These are phyloP conservation scores for Gopherus flavomarginatus DNA, from an alignment of 2,113 vertebrate genomes.

Conservation along the genomic window DNA sequence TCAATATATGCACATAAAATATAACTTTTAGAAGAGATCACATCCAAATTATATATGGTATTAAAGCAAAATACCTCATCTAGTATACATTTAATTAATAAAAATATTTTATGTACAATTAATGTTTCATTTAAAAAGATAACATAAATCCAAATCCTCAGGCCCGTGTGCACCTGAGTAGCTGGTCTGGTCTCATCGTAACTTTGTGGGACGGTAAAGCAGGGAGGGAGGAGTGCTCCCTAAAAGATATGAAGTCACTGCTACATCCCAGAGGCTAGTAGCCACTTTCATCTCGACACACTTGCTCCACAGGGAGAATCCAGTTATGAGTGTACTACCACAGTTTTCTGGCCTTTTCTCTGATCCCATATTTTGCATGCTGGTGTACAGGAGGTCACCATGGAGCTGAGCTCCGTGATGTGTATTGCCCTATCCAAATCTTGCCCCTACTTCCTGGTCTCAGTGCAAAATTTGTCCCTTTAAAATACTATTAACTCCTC, in stretches of 20 bases:
- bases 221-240: not conserved
- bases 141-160: not conserved
- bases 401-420: accelerated
- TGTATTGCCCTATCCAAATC: accelerated
- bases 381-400: not conserved
- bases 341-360: not conserved
- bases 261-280: not conserved
- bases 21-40: not conserved
- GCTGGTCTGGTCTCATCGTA: not conserved
- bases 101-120: not conserved
- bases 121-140: not conserved
- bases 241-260: not conserved
- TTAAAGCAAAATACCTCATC: constrained; percentile 3
- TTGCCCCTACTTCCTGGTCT: not conserved
- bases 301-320: not conserved
- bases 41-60: not conserved
- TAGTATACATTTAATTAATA: not conserved
- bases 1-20: constrained; percentile 9
- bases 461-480: not conserved
- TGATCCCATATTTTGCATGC: not conserved
- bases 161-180: not conserved
- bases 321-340: not conserved
- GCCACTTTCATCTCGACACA: accelerated
- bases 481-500: not conserved
- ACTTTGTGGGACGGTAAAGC: not conserved